phyloP scores from a whole-genome alignment of 2,113 vertebrate species.

The Chionis minor region DNA sequence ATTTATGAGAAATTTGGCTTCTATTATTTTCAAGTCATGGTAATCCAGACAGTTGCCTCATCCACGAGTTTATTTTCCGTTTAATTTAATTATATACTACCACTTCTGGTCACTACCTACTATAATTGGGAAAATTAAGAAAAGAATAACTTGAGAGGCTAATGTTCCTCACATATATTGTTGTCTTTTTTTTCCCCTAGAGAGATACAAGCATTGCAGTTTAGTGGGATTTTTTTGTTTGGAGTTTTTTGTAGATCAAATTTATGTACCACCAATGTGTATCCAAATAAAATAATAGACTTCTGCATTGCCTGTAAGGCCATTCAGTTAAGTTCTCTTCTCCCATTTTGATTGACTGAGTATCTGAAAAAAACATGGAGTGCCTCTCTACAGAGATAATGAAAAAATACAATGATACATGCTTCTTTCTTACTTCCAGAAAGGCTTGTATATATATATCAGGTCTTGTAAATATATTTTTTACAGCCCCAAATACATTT shows the following conservation, averaged over 20 bases:
- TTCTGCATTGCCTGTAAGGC: neutral
- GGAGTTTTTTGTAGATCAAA: neutral
- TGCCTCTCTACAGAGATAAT: neutral
- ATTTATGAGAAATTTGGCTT: neutral
- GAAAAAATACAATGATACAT: neutral
- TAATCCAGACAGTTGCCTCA: neutral
- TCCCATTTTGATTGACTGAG: neutral
- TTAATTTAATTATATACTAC: neutral
- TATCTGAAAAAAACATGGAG: neutral
- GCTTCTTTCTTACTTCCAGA: neutral
- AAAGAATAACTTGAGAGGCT: neutral
- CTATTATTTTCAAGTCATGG: neutral
- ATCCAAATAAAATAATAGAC: neutral
- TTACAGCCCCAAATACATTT: neutral
- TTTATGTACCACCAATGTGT: neutral
- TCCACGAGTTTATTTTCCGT: neutral
- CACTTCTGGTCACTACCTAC: neutral
- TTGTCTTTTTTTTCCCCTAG: neutral
- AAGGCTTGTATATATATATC: neutral
- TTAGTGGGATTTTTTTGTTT: neutral
- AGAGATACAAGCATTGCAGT: neutral
- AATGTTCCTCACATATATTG: neutral
- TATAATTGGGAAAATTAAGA: neutral
- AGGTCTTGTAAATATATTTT: neutral
- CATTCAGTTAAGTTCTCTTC: neutral